Evolutionary conservation across 2,113 vertebrate genomes (phyloP).

Genomic region (Calidris pugnax): DNA sequence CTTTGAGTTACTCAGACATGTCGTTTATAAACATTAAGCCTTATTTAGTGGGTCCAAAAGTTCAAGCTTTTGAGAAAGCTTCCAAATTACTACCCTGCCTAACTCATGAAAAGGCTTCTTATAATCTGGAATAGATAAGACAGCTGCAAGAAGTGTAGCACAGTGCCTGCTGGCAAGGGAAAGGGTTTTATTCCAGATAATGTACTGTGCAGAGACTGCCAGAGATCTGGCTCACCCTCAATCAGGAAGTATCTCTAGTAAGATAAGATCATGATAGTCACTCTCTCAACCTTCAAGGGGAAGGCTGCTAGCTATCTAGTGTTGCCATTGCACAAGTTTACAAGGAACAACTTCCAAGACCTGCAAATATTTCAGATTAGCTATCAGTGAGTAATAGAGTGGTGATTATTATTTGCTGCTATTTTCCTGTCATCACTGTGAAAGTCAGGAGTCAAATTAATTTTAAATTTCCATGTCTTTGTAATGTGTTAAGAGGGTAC

Average conservation of each 20-base stretch:
- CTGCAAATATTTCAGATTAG: neutral
- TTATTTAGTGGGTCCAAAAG: conserved; percentile 21
- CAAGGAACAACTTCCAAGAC: neutral
- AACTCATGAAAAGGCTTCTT: conserved; percentile 14
- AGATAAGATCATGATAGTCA: neutral
- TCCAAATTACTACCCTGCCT: conserved; percentile 29
- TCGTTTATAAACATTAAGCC: conserved; percentile 11
- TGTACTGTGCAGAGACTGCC: neutral
- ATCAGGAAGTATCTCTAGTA: neutral
- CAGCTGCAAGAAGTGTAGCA: neutral
- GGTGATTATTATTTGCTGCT: neutral
- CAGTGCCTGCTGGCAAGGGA: neutral
- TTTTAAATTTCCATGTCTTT: neutral
- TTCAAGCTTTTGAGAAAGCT: conserved; percentile 40
- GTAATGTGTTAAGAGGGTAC: neutral
- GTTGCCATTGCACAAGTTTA: neutral
- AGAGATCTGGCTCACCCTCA: neutral
- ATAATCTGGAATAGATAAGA: conserved; percentile 37
- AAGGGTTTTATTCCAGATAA: conserved; percentile 17
- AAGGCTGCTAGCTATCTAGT: neutral
- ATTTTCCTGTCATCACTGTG: neutral
- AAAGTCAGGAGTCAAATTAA: neutral
- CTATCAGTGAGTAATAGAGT: neutral
- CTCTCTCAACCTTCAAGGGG: neutral
- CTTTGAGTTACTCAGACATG: neutral